Percentiles rank a stretch among this genome's conserved stretches.
Conservation (phyloP, 2,888 invertebrate species). For the Pterostichus niger region DNA sequence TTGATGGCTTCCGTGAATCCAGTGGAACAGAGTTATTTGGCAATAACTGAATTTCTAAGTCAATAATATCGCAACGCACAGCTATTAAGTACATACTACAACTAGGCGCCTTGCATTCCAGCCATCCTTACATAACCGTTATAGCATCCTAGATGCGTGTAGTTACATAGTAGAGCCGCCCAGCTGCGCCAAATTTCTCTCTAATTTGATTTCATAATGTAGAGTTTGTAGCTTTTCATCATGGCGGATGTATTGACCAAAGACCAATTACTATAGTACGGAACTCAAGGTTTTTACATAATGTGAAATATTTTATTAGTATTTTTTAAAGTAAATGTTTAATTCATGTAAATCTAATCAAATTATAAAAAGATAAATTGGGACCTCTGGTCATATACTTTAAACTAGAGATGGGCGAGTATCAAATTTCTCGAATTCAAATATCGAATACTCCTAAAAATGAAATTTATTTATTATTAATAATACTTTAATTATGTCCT, state of each 20-base stretch:
- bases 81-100: constrained; percentile 44
- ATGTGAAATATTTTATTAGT: too few species aligned
- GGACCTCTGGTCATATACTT: too few species aligned
- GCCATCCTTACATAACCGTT: constrained; percentile 1
- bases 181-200: constrained; percentile 3
- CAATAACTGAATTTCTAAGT: constrained; percentile 52
- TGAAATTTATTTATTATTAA: too few species aligned
- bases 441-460: too few species aligned
- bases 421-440: too few species aligned
- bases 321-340: too few species aligned
- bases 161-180: neutral
- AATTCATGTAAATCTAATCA: too few species aligned
- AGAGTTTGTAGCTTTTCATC: constrained; percentile 5
- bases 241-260: constrained; percentile 22
- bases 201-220: constrained; percentile 40
- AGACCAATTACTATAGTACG: neutral
- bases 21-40: constrained; percentile 17
- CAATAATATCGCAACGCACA: constrained; percentile 36
- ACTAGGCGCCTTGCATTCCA: constrained; percentile 24
- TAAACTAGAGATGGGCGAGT: too few species aligned
- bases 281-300: neutral
- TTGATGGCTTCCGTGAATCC: constrained; percentile 20
- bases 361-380: too few species aligned
- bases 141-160: neutral
- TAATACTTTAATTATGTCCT: too few species aligned